Base-by-base conservation (phyloP, 1,140 invertebrate genomes). In the Drosophila athabasca region DNA sequence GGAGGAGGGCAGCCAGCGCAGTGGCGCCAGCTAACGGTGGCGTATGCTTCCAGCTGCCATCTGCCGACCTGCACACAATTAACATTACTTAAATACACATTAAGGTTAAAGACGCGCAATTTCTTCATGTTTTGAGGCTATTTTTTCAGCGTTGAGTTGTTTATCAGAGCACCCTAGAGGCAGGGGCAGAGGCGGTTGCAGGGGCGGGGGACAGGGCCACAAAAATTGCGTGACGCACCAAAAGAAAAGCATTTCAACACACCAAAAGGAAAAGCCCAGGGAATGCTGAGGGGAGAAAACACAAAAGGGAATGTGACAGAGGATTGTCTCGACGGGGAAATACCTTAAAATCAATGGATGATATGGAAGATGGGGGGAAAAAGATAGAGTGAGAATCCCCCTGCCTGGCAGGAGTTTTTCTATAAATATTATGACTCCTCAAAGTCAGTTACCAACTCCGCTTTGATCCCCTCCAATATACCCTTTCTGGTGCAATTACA, bases 1-100 rank as follows among this genome's bases (percentile, higher is more conserved):
- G 31, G 19, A 44, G 26, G 52, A 9, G 31, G 52, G 35, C n/a
- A 60, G 5, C 13, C 43, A 45, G 15, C 35, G 22, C 29, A 49
- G 55, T 76, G 59, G 46, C 50, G 45, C 62, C 81, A 85, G 35
- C 62, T 62, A 76, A 71, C 74, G 75, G 43, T 72, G 39, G 54
- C 31, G 48, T 62, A 62, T 72, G 68, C 61, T 80, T 76, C 61
- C 51, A 50, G 48, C 53, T 13, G 35, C 0, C 17, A 1, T 0
- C 17, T 19, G 17, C 17, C 17, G 4, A 39, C 31, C 75, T 65
- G 62, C 67, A 83, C 79, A 88, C 79, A 89, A 89, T 89, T 89
- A 89, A 89, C 84, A 89, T 89, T 89, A 89, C 84, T 89, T 89
- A 89, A 89, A 89, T 89, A 80, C 73, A 89, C 84, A 89, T 89